Evolutionary conservation across 1,140 invertebrate genomes (phyloP), one percentile per base, ranked within the genome.

Genomic region (Drosophila yakuba): DNA sequence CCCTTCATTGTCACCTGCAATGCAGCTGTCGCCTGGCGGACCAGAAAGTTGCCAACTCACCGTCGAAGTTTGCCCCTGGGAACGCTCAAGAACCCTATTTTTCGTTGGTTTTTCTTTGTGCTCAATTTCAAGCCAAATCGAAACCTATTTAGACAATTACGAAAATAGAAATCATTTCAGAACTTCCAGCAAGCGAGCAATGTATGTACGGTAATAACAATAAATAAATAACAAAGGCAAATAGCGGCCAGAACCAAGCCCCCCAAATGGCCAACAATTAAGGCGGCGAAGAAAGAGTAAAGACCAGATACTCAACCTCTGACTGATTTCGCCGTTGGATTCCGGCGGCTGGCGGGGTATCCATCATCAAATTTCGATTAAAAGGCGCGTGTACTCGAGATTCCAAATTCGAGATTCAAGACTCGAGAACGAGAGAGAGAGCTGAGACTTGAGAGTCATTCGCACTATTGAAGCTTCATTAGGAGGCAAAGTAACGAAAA

Each of bases 281-380:
- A 76, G 57, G 11, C 41, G 14, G 25, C 38, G 7, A 32, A 32
- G 32, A 32, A 32, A 32, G 32, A 32, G 32, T 32, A 32, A 51
- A 51, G 66, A 62, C 56, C 58, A 80, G 80, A 71, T 61, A 80
- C 51, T 55, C 62, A 61, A 36, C 28, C 64, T 43, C 62, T 48
- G 61, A 67, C 28, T 67, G 64, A 67, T 48, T 67, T 63, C 43
- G 44, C 69, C 77, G 41, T 43, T 45, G 66, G 47, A 60, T 28
- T 17, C 48, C 43, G 17, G 36, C 14, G 25, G 25, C 36, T 23
- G 36, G 59, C 54, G 50, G 59, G 44, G 71, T 69, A 78, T 83
- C 84, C 84, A 89, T 90, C 84, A 89, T 90, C 80, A 89, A 89
- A 89, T 90, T 89, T 89, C 84, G 84, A 89, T 89, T 90, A 89